Conservation (phyloP, 1,140 invertebrate genomes). For the Leptinotarsa defecta region DNA sequence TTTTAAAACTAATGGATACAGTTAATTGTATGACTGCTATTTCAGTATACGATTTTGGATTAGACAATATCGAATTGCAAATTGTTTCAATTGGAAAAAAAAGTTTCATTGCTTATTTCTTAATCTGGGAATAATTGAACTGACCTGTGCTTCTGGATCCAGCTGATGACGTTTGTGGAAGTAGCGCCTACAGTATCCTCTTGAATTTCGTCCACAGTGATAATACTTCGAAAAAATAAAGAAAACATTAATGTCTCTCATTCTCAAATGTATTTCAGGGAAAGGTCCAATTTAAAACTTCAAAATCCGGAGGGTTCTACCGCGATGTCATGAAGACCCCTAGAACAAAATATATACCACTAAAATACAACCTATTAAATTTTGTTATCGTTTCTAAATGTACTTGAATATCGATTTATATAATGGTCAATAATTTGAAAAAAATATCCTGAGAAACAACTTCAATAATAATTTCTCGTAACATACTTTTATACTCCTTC, state of each 20-base stretch:
- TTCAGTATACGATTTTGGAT: no score
- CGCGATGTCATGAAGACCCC: not conserved
- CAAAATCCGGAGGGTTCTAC: not conserved
- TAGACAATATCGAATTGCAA: no score
- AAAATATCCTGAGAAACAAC: no score
- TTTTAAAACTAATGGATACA: no score
- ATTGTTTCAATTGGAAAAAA: no score
- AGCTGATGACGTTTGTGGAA: not conserved
- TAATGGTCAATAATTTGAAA: no score
- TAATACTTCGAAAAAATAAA: not conserved
- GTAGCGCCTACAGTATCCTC: not conserved
- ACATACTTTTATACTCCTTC: no score
- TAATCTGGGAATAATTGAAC: not conserved
- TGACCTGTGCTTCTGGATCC: constrained; percentile 1
- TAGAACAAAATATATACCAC: not conserved
- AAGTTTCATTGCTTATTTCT: not conserved
- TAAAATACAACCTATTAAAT: no score
- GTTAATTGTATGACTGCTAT: no score
- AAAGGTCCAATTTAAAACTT: not conserved
- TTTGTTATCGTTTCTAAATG: no score
- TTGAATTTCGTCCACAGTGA: not conserved
- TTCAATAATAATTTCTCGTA: no score
- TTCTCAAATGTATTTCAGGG: not conserved
- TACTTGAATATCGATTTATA: no score
- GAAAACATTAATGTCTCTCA: not conserved